phyloP scores from a whole-genome alignment of 2,797 vertebrate species.

The Halcyon smyrnensis region DNA sequence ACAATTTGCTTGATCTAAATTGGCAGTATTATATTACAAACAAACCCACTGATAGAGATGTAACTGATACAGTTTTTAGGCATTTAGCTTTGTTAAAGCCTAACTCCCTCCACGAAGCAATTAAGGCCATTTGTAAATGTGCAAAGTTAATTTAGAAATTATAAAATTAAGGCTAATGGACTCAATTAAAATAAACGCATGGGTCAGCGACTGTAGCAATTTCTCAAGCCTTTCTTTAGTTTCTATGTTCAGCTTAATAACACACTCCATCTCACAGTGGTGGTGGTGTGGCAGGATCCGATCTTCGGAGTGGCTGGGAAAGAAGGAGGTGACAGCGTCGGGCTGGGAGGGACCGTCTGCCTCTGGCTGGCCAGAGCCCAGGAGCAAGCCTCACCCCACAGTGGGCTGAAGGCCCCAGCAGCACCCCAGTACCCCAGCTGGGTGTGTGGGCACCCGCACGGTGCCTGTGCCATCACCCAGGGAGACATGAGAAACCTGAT shows the following conservation, averaged over 20 bases:
- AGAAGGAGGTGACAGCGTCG: not conserved
- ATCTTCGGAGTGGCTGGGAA: not conserved
- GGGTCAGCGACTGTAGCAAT: conserved; percentile 61
- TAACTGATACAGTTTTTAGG: conserved; percentile 22
- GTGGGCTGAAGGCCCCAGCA: not conserved
- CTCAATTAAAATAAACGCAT: conserved; percentile 73
- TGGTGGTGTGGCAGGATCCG: not conserved
- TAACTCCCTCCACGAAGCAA: conserved; percentile 7
- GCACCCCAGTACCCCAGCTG: not conserved
- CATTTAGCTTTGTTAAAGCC: conserved; percentile 32
- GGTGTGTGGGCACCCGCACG: fast-evolving
- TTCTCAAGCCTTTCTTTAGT: conserved; percentile 57
- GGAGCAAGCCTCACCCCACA: not conserved
- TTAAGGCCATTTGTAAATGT: conserved; percentile 54
- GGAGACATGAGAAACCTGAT: not conserved
- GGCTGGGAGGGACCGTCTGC: not conserved
- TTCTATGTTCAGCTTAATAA: conserved; percentile 50
- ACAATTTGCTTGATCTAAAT: conserved; percentile 37
- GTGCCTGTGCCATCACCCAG: not conserved
- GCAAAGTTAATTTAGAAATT: conserved; percentile 69
- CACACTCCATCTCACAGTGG: conserved; percentile 4
- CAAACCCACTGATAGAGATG: conserved; percentile 1
- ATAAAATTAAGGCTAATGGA: conserved; percentile 69
- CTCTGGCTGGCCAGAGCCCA: not conserved
- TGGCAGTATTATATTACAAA: conserved; percentile 13